Conservation (phyloP, 2,888 invertebrate genomes). For the Mycalesis mineus region DNA sequence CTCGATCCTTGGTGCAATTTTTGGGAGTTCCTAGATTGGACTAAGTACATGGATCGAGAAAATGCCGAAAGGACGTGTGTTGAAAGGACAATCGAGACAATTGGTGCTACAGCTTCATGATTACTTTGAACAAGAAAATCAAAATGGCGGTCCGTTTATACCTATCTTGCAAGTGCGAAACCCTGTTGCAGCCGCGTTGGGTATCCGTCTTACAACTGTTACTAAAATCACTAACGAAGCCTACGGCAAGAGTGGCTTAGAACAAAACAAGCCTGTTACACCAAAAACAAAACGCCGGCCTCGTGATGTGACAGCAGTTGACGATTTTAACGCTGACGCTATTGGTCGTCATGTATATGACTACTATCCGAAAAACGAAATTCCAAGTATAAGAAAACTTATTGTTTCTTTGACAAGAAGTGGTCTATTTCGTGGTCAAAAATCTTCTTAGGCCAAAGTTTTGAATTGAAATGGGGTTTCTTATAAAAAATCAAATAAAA, state of each 20-base stretch:
- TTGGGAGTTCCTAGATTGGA: no score
- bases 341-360: not conserved
- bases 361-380: not conserved
- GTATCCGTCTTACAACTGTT: not conserved
- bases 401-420: not conserved
- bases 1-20: no score
- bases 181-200: no score
- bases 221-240: not conserved
- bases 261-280: not conserved
- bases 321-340: not conserved
- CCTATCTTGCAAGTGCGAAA: no score
- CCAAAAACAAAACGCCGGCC: not conserved
- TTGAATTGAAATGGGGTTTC: slow-evolving; percentile 10
- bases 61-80: no score
- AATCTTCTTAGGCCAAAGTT: slow-evolving; percentile 16
- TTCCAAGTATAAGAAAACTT: not conserved
- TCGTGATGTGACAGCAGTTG: no score
- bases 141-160: no score
- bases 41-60: no score
- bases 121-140: no score
- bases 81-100: no score
- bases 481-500: not conserved
- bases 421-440: no score
- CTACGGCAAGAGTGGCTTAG: not conserved
- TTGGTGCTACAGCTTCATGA: no score